Base-by-base conservation (phyloP, 2,113 vertebrate species). In the western clawed frog (Xenopus tropicalis) region DNA sequence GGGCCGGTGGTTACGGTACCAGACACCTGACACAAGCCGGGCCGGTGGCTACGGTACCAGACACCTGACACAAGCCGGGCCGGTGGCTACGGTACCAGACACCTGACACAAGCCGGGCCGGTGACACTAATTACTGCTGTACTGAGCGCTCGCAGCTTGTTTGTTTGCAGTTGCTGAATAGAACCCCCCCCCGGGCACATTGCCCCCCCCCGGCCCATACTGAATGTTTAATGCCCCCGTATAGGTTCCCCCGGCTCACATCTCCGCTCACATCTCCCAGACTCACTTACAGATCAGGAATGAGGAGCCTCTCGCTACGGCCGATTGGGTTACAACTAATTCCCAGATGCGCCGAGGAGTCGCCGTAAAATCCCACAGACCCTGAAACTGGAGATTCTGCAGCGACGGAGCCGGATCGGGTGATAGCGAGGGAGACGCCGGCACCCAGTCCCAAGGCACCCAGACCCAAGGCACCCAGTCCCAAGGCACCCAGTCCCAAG, bases 291-390 rank as follows among this genome's bases (percentile, higher is more conserved):
- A 79, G 17, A 25, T 17, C 48, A 46, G 70, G 56, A 22, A 46
- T 17, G 66, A 1, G 20, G 14, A 9, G 69, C 8, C n/a, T 43
- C 61, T 5, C 0, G 12, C 0, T 37, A 11, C 21, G 21, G 56
- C 6, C n/a, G 79, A 79, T 77, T 69, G 71, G 72, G 69, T 77
- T 79, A 72, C 80, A 79, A 48, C 64, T 67, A 68, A 74, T 69
- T 61, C 70, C 61, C 1, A 68, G 57, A 68, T 68, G 65, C 8
- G n/a, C n/a, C n/a, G n/a, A 10, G 23, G 19, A 13, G 43, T 4
- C 56, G 37, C 37, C 44, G 52, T 11, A 58, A 24, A 54, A 73
- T 46, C 71, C 54, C 52, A 29, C 16, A 20, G 63, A 73, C 25
- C 58, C 64, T 54, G 64, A 74, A 23, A 44, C 54, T 23, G 24